Base-by-base conservation (phyloP, 2,113 vertebrate species). In the Heterocephalus glaber region DNA sequence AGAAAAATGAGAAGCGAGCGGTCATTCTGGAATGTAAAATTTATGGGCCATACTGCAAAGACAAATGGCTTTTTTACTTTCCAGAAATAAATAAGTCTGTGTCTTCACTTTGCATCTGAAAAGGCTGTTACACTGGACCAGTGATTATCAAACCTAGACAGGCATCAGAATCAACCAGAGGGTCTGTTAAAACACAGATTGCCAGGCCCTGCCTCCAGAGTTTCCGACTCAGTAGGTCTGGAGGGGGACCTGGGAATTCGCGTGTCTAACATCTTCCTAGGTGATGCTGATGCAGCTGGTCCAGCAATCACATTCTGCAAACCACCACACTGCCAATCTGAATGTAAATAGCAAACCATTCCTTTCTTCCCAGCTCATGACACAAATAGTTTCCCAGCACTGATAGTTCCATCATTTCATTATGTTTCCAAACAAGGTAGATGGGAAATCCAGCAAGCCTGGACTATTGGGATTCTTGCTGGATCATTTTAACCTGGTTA, bases 1-100 rank as follows among this genome's bases (percentile, higher is more conserved):
- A 94, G 95, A 82, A 76, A 94, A 93, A 79, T 86, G 65, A 96
- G 94, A 98, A 56, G 35, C 86, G 14, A 92, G 91, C 92, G 92
- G 96, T 93, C 90, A 85, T 95, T 0, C 0, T 63, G 76, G 11
- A 86, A 70, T 91, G 74, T 77, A 90, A 94, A 96, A 54, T 60
- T 87, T 82, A 97, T 90, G 77, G 49, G 22, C 83, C 58, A 0
- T 94, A 77, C 72, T 97, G 80, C 80, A 96, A 97, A 97, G 77
- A 90, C 65, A 95, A 95, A 79, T 81, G 80, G 44, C 74, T 44
- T 85, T 97, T 96, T 92, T 38, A 74, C 60, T 93, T 92, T 77
- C 60, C 81, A 94, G 47, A 96, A 92, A 96, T 92, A 92, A 96
- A 96, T 85, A 81, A 33, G 68, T 76, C 79, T 93, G 60, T 68